These are phyloP conservation scores for Toxonevra muliebris DNA, from an alignment of 2,888 invertebrate species.

Conservation along the genomic window DNA sequence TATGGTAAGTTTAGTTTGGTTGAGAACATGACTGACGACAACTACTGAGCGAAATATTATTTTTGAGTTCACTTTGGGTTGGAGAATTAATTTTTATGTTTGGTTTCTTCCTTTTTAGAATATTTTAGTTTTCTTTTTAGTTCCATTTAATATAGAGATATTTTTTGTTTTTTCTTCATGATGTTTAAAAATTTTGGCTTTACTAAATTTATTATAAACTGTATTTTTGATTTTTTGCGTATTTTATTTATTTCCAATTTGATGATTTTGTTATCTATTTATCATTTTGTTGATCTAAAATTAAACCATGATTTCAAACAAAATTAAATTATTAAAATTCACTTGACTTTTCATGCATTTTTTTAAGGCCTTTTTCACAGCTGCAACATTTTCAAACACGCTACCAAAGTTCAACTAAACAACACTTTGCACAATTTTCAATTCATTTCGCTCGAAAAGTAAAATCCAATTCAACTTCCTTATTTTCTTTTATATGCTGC, in stretches of 20 bases:
- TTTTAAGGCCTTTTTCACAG: background rate
- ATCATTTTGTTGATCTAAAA: constrained; percentile 21
- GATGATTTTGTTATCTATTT: constrained; percentile 26
- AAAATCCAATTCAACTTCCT: background rate
- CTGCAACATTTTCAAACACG: background rate
- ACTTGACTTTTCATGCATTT: background rate
- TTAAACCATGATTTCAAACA: background rate
- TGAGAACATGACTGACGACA: no score
- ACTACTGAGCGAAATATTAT: no score
- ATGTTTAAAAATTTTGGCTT: background rate
- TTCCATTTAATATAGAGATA: constrained; percentile 15
- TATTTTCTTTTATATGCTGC: background rate
- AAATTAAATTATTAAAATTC: background rate
- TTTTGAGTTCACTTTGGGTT: background rate
- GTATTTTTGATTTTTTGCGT: background rate
- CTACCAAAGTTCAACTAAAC: background rate
- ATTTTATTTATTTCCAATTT: background rate
- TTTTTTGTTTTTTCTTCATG: constrained; percentile 4
- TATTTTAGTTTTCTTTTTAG: constrained; percentile 26
- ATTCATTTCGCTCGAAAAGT: background rate
- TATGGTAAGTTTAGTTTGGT: no score
- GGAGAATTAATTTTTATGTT: constrained; percentile 27
- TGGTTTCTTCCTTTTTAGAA: constrained; percentile 19
- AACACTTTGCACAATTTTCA: background rate
- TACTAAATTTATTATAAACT: constrained; percentile 17